Conservation (phyloP, 2,888 invertebrate species). For the Serrognathus titanus region DNA sequence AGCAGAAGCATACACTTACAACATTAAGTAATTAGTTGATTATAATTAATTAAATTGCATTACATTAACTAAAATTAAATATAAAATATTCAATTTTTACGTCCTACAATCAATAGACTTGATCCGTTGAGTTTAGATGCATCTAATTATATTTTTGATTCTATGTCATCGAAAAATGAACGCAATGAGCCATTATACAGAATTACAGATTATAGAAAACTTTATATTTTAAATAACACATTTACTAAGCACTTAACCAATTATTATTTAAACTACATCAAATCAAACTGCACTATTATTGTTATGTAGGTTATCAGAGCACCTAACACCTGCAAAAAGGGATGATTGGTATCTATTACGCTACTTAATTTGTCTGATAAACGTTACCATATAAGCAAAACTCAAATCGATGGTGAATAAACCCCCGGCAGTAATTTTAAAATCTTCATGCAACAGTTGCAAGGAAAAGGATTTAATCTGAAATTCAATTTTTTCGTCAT, state of each 20-base stretch:
- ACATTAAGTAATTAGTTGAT: no score
- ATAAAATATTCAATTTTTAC: no score
- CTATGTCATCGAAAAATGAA: neutral
- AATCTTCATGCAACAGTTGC: neutral
- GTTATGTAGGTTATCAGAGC: neutral
- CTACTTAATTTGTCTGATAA: neutral
- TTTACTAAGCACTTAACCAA: no score
- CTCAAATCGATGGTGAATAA: neutral
- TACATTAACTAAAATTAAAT: no score
- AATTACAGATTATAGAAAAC: no score
- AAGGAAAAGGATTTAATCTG: neutral
- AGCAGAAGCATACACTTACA: no score
- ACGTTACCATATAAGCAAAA: neutral
- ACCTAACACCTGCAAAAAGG: neutral
- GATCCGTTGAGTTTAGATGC: no score
- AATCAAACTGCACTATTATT: neutral
- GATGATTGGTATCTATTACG: neutral
- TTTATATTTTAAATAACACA: no score
- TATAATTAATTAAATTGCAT: no score
- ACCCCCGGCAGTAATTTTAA: neutral
- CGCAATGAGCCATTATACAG: no score
- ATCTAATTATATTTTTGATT: no score
- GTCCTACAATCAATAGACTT: no score
- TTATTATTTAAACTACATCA: neutral
- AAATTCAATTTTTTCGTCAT: neutral